Conservation (phyloP, 2,113 vertebrate species). For the Carettochelys insculpta region DNA sequence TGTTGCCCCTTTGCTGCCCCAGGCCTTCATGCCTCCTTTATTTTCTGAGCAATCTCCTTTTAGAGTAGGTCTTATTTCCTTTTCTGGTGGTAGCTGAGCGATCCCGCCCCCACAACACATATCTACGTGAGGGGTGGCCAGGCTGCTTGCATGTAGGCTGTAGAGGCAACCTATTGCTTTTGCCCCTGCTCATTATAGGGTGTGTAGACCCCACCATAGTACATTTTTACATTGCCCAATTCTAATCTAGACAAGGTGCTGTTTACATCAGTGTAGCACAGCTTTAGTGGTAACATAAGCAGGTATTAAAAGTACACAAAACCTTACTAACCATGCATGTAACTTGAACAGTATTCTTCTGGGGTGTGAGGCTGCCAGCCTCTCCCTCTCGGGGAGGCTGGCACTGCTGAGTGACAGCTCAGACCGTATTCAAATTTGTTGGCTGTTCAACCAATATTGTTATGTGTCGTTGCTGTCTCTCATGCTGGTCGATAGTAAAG, state of each 20-base stretch:
- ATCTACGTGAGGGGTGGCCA: neutral
- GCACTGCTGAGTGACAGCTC: no score
- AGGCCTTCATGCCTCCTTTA: neutral
- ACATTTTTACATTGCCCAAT: neutral
- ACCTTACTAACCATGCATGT: neutral
- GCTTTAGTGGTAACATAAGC: neutral
- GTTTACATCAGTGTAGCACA: neutral
- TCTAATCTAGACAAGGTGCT: neutral
- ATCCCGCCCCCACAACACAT: no score
- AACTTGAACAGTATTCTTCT: no score
- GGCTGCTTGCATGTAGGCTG: neutral
- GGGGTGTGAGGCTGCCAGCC: no score
- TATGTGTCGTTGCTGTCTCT: no score
- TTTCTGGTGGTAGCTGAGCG: neutral
- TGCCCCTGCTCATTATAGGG: no score
- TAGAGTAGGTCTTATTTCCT: neutral
- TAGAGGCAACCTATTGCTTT: no score
- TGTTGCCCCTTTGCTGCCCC: neutral
- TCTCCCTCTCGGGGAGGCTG: no score
- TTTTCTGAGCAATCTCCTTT: neutral
- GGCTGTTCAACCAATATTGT: no score
- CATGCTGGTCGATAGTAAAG: no score
- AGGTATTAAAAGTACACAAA: neutral
- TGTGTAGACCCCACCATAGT: no score
- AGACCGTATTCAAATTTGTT: no score